Evolutionary conservation across 2,113 vertebrate species (phyloP).

Genomic region (Boulengeromyrus knoepffleri): DNA sequence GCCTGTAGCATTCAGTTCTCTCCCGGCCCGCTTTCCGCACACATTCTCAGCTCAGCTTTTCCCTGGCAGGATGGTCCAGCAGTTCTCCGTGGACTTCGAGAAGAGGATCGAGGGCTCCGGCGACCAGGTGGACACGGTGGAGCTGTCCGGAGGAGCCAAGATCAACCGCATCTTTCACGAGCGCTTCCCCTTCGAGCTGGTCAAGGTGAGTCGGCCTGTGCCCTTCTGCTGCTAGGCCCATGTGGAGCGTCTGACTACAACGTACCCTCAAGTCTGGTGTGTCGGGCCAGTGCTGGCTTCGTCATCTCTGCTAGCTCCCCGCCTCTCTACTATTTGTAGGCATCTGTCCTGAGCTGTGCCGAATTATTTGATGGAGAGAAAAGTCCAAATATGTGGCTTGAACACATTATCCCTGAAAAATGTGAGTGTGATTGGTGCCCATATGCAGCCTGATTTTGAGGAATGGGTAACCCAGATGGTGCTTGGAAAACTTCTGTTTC

Average conservation of each 20-base stretch:
- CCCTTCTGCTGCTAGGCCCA: background rate
- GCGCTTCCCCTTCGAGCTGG: conserved; percentile 77
- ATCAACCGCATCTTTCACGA: conserved; percentile 93
- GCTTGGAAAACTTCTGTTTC: background rate
- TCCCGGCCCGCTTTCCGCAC: background rate
- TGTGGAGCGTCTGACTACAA: background rate
- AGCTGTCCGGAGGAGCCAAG: conserved; percentile 81
- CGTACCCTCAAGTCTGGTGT: background rate
- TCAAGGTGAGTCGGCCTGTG: conserved; percentile 63
- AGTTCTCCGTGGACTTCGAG: conserved; percentile 82
- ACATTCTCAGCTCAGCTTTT: background rate
- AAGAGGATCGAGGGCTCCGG: conserved; percentile 84
- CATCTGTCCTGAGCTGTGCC: background rate
- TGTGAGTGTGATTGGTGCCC: background rate
- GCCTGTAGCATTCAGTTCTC: background rate
- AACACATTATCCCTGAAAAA: background rate
- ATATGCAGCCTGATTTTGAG: background rate
- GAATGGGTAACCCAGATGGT: background rate
- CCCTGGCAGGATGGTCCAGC: conserved; percentile 72
- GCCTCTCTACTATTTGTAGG: background rate
- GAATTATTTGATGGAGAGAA: background rate
- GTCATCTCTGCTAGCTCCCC: background rate
- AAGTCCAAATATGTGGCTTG: background rate
- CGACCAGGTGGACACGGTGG: conserved; percentile 79
- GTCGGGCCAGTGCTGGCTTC: background rate